Evolutionary conservation across 2,888 invertebrate species (phyloP).

Genomic region (Dinocampus coccinellae): DNA sequence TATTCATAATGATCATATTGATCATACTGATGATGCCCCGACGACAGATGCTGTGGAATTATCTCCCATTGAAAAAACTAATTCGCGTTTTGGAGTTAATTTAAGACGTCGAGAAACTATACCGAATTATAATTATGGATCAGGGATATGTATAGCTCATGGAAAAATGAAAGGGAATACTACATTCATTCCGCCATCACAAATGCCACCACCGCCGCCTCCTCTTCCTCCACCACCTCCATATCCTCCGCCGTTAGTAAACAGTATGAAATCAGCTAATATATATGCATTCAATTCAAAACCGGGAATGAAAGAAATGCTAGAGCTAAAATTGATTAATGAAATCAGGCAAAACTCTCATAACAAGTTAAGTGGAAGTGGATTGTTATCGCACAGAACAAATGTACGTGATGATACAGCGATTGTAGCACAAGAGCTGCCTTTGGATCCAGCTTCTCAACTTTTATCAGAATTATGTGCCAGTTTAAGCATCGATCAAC

Average conservation of each 20-base stretch:
- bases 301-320: conserved; percentile 83
- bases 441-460: conserved; percentile 82
- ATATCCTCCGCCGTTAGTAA: conserved; percentile 67
- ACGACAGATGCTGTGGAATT: conserved; percentile 74
- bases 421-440: conserved; percentile 51
- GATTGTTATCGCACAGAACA: conserved; percentile 39
- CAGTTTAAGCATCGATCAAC: conserved; percentile 80
- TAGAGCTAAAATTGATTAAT: conserved; percentile 83
- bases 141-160: conserved; percentile 72
- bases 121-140: conserved; percentile 63
- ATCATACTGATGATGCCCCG: too few relatives aligned
- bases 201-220: conserved; percentile 56
- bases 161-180: conserved; percentile 70
- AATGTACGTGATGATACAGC: conserved; percentile 48
- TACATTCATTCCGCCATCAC: conserved; percentile 70
- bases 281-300: conserved; percentile 67
- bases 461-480: conserved; percentile 88
- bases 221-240: conserved; percentile 60
- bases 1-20: too few relatives aligned
- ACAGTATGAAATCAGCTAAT: conserved; percentile 47
- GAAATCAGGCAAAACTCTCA: conserved; percentile 87
- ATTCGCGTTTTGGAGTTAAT: conserved; percentile 80
- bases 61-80: conserved; percentile 78
- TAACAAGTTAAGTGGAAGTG: conserved; percentile 72
- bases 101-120: conserved; percentile 77